A percentile compares a stretch with the other conserved stretches of the same genome.
phyloP scores from a whole-genome alignment of 2,888 invertebrate genomes.

The Odontocerum albicorne region DNA sequence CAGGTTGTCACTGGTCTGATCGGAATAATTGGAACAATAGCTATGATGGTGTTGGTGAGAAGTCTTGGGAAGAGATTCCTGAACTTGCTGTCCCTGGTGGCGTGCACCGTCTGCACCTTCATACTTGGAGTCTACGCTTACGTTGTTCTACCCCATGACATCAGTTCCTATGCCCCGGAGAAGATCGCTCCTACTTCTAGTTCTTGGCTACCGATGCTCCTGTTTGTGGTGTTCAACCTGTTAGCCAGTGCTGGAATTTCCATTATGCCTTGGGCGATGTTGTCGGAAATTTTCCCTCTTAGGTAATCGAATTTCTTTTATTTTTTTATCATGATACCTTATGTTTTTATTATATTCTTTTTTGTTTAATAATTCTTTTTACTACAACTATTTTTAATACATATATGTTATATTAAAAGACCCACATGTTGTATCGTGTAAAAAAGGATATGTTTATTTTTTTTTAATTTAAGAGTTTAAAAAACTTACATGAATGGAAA shows the following conservation, averaged over 20 bases:
- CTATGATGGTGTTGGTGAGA: constrained; percentile 24
- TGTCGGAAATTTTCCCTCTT: constrained; percentile 61
- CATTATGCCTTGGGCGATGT: constrained; percentile 57
- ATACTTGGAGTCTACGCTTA: constrained; percentile 52
- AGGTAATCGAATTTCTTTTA: constrained; percentile 51
- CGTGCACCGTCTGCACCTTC: constrained; percentile 48
- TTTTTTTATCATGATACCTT: too few relatives aligned
- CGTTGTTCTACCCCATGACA: constrained; percentile 43
- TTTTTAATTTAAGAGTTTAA: too few relatives aligned
- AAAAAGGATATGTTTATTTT: too few relatives aligned
- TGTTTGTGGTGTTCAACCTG: constrained; percentile 48
- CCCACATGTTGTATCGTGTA: too few relatives aligned
- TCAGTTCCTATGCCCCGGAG: constrained; percentile 49
- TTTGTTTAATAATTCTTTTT: too few relatives aligned
- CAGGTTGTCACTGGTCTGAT: constrained; percentile 28
- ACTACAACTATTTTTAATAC: too few relatives aligned
- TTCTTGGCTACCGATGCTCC: constrained; percentile 48
- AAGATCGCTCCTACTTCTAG: constrained; percentile 20
- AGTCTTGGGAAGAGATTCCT: constrained; percentile 44
- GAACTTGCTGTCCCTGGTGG: constrained; percentile 48
- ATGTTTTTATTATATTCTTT: too few relatives aligned
- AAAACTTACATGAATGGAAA: too few relatives aligned
- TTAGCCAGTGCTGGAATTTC: constrained; percentile 47
- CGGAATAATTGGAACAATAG: constrained; percentile 22
- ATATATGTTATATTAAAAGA: too few relatives aligned